Evolutionary conservation across 2,888 invertebrate species (phyloP).

Genomic region (Lomographa bimaculata): DNA sequence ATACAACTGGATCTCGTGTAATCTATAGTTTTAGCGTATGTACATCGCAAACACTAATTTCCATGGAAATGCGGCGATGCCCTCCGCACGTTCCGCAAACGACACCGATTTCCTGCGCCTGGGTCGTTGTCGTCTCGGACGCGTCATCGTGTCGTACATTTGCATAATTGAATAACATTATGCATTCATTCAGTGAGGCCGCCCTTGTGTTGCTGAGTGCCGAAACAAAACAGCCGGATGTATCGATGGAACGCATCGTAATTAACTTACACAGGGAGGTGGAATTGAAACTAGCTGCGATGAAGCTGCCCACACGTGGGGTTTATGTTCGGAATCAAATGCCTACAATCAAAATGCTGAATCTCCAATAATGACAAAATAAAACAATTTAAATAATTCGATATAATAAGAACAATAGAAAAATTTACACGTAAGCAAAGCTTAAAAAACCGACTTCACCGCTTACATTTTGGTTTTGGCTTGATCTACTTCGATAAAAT

Average conservation of each 20-base stretch:
- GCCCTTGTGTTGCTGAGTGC: conserved; percentile 56
- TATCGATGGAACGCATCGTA: conserved; percentile 35
- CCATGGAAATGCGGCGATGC: conserved; percentile 6
- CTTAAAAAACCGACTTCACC: too few relatives aligned
- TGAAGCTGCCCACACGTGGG: conserved; percentile 1
- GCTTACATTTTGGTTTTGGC: too few relatives aligned
- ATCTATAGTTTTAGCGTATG: too few relatives aligned
- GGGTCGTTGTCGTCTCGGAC: conserved; percentile 58
- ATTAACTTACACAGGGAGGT: conserved; percentile 30
- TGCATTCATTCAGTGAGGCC: conserved; percentile 70
- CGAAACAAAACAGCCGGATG: conserved; percentile 55
- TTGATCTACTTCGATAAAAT: too few relatives aligned
- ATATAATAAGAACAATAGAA: too few relatives aligned
- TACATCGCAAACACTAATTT: conserved; percentile 8
- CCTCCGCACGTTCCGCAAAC: conserved; percentile 45
- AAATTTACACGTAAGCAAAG: too few relatives aligned
- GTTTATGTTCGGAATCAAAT: conserved; percentile 1
- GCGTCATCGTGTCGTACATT: conserved; percentile 47
- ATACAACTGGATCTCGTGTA: too few relatives aligned
- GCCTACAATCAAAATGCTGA: too few relatives aligned
- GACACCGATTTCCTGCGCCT: conserved; percentile 70
- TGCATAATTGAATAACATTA: conserved; percentile 79
- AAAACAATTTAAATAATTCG: too few relatives aligned
- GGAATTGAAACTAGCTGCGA: conserved; percentile 23
- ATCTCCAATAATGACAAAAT: too few relatives aligned